phyloP scores from a whole-genome alignment of 2,113 vertebrate species.

The Butorides virescens region DNA sequence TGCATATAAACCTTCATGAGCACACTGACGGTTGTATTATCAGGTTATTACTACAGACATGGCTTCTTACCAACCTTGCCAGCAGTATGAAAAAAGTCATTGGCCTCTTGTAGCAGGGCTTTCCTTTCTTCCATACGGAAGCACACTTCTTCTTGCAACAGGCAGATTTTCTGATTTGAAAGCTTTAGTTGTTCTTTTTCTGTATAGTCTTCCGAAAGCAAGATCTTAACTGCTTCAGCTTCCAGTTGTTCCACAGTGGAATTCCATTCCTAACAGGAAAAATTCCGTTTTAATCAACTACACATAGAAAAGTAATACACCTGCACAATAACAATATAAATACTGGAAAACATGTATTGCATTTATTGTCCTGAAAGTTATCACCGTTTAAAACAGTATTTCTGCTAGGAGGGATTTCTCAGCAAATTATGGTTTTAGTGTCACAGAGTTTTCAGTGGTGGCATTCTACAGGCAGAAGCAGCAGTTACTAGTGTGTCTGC shows the following conservation, averaged over 20 bases:
- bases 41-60: neutral
- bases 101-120: conserved; percentile 73
- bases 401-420: neutral
- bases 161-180: conserved; percentile 73
- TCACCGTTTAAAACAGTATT: neutral
- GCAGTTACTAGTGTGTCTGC: no score
- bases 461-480: neutral
- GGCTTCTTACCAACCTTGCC: conserved; percentile 76
- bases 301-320: neutral
- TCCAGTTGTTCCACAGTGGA: conserved; percentile 66
- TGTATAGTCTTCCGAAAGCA: conserved; percentile 52
- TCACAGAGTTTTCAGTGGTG: neutral
- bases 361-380: neutral
- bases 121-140: conserved; percentile 69
- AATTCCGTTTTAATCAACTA: neutral
- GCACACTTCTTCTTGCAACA: conserved; percentile 71
- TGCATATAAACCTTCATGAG: neutral
- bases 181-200: conserved; percentile 74
- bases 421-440: neutral
- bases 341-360: neutral
- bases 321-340: neutral
- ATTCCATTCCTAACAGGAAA: conserved; percentile 77
- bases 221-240: conserved; percentile 68
- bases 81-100: conserved; percentile 78
- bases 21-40: neutral